Conservation (phyloP, 1,140 invertebrate species). For the Thrips palmi region DNA sequence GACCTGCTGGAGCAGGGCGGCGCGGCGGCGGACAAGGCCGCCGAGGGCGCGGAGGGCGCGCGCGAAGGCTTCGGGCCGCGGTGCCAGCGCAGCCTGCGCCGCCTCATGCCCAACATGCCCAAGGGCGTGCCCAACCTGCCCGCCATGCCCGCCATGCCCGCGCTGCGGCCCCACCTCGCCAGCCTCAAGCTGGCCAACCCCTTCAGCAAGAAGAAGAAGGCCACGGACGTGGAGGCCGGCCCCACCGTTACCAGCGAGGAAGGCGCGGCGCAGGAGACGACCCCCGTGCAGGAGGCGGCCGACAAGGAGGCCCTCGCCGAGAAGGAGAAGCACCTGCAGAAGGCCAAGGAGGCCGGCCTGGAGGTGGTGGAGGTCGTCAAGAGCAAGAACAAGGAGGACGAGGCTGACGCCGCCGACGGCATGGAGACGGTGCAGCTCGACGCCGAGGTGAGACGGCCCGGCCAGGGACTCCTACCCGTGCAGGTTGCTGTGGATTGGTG, state of each 20-base stretch:
- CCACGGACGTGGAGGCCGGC: too few relatives aligned
- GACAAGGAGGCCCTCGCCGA: not conserved
- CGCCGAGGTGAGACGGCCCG: slow-evolving; percentile 16
- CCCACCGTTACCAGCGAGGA: too few relatives aligned
- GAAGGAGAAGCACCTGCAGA: not conserved
- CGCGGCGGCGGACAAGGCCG: slow-evolving; percentile 7
- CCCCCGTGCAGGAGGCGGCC: too few relatives aligned
- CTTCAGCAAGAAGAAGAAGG: slow-evolving; percentile 14
- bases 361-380: not conserved
- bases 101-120: too few relatives aligned
- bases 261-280: too few relatives aligned
- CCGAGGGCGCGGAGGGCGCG: slow-evolving; percentile 3
- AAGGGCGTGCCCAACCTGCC: too few relatives aligned
- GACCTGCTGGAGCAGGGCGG: slow-evolving; percentile 13
- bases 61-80: too few relatives aligned
- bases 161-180: slow-evolving; percentile 1
- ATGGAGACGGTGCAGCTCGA: slow-evolving; percentile 48
- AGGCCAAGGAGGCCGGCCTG: not conserved
- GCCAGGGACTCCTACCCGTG: slow-evolving; percentile 1
- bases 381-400: slow-evolving; percentile 1
- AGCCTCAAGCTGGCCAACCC: slow-evolving; percentile 14
- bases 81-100: too few relatives aligned
- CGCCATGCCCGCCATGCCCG: not conserved
- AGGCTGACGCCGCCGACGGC: slow-evolving; percentile 31
- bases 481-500: not conserved